Evolutionary conservation across 2,797 vertebrate species (phyloP), one percentile per base, ranked within the genome.

Genomic region (Meriones psammophilus): DNA sequence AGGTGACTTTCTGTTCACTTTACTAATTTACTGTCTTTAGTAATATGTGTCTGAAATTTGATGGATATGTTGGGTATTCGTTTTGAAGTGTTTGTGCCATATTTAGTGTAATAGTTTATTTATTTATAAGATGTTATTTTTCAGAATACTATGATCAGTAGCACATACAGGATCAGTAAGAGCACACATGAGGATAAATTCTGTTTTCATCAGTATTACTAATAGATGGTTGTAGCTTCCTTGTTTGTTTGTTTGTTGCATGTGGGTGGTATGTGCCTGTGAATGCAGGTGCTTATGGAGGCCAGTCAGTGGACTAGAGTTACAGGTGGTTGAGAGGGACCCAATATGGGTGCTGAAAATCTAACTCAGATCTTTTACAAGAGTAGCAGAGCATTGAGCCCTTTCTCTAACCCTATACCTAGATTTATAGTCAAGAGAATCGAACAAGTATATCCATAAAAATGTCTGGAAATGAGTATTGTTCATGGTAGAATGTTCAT

Each of bases 1-100:
- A 98, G 98, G 98, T 98, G 97, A 97, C 46, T 89, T 80, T 80
- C 50, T 81, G 84, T 66, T 83, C 15, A 5, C 28, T 60, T 95
- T 20, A 62, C 18, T 87, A 22, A 46, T 69, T 92, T 71, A 10
- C 60, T 14, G 0, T 73, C 94, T 33, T 89, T 95, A 26, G 42
- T 80, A 88, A 92, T 56, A 5, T 8, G 28, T 68, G 54, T 77
- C 54, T 60, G 15, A 91, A 56, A 5, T 66, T 36, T 90, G 69
- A 66, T 89, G 46, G 30, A 30, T 30, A 17, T 73, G 12, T 85
- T 74, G 81, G 93, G 50, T 83, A 14, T 92, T 91, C 79, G 3
- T 73, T 80, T 76, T 50, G 78, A 54, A 91, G 39, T 93, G 18
- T 1, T 83, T 91, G 18, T 20, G 54, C 20, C 22, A 50, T 90